Percentiles rank a stretch among this genome's conserved stretches.
phyloP scores from a whole-genome alignment of 35 echinoderm and acorn worm species.

The Nesometra sesokonis region DNA sequence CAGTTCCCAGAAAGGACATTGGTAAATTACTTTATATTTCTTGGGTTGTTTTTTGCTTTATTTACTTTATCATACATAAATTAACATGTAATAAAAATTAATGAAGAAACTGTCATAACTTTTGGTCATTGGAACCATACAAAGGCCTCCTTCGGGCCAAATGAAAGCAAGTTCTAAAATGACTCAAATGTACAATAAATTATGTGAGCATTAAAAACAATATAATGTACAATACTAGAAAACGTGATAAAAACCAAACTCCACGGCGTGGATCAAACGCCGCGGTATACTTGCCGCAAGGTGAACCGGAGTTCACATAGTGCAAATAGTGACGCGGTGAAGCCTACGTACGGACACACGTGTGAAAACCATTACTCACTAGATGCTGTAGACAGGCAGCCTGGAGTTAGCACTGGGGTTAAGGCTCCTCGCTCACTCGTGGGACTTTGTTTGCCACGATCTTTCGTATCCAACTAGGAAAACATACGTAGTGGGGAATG shows the following conservation, averaged over 20 bases:
- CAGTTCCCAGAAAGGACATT: no score
- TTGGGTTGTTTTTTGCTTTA: no score
- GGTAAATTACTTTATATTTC: no score
- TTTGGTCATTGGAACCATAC: no score
- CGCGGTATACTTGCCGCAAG: neutral
- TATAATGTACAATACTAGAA: neutral
- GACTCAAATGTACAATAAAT: no score
- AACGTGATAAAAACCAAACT: neutral
- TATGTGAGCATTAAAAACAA: no score
- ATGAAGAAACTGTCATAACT: no score
- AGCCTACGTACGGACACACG: neutral
- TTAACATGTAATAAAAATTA: no score
- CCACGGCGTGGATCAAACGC: neutral
- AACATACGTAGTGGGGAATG: constrained; percentile 56
- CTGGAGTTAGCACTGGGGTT: constrained; percentile 38
- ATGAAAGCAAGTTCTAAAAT: no score
- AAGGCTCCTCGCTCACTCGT: constrained; percentile 29
- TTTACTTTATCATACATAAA: no score
- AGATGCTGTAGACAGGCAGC: constrained; percentile 63
- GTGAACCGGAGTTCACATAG: neutral
- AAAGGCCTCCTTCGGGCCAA: no score
- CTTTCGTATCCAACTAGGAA: constrained; percentile 73
- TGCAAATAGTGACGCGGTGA: neutral
- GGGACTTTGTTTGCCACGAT: constrained; percentile 60
- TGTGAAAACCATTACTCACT: constrained; percentile 52